Base-by-base conservation (phyloP, 2,888 invertebrate genomes). In the Pseudolycoriella hygida region DNA sequence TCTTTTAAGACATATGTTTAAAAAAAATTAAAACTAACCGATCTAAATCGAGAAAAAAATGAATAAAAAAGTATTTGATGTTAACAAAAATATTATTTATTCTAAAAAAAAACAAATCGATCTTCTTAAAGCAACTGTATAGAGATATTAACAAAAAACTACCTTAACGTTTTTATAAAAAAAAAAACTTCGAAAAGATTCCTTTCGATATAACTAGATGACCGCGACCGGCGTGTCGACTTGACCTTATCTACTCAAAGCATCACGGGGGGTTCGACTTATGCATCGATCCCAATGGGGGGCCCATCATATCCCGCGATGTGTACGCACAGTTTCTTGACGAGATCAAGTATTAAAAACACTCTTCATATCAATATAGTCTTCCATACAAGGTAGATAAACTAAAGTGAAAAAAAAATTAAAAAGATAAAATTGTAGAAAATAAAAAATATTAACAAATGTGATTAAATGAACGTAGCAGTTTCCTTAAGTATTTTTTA, bases 181-280 rank as follows among this genome's bases (percentile, higher is more conserved):
- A 25, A 25, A 25, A 25, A 25, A 25, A 25, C 5, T 25, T 25
- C 25, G 8, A 25, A 25, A 25, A 25, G 25, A 25, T 25, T 25
- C 25, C 25, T 25, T 25, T 25, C 25, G 5, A 25, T 34, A 34
- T 34, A 34, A 34, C 34, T 40, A 52, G 48, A 51, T 52, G 51
- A 52, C 48, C 51, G 51, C 51, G 49, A 48, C 48, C 44, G 49
- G 52, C 51, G 50, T 52, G 52, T 50, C 52, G 52, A 51, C 51
- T 52, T 52, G 51, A 52, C 52, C 51, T 51, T 52, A 52, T 52
- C 52, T 52, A 44, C 43, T 50, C 47, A 48, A 50, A 51, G 49
- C 50, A 50, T 50, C 49, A 46, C 50, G 44, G 50, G 52, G 25
- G 51, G 50, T 52, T 52, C 50, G 47, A 50, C 50, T 34, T 34